Conservation (phyloP, 1,140 invertebrate genomes). For the Lepidostoma basale region DNA sequence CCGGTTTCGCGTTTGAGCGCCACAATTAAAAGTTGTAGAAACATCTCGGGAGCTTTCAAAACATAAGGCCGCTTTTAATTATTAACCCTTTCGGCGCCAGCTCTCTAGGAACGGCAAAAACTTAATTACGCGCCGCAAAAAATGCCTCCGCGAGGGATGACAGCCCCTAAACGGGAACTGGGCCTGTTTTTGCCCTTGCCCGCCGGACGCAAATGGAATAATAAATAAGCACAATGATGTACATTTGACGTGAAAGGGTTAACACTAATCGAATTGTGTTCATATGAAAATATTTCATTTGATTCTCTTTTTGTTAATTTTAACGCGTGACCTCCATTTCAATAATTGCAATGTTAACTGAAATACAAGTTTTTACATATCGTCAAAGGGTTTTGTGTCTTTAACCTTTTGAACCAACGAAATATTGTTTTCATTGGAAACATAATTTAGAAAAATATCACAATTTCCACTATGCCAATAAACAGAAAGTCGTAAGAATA, state of each 20-base stretch:
- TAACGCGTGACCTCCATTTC: too few relatives aligned
- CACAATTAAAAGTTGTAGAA: conserved; percentile 19
- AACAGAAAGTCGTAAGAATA: too few relatives aligned
- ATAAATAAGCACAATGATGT: background rate
- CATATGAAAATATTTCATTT: background rate
- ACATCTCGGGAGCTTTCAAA: conserved; percentile 2
- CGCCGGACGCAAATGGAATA: conserved; percentile 18
- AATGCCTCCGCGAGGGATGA: conserved; percentile 1
- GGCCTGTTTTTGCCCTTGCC: background rate
- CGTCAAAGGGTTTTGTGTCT: too few relatives aligned
- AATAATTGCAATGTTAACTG: too few relatives aligned
- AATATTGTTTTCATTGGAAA: too few relatives aligned
- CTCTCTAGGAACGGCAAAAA: conserved; percentile 1
- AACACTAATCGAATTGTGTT: background rate
- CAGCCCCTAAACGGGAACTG: background rate
- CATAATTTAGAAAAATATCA: too few relatives aligned
- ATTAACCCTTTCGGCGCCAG: conserved; percentile 19
- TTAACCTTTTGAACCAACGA: too few relatives aligned
- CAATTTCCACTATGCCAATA: too few relatives aligned
- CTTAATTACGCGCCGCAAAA: conserved; percentile 24
- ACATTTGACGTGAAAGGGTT: background rate
- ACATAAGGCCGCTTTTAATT: conserved; percentile 18
- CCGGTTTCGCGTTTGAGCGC: background rate
- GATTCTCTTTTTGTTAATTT: too few relatives aligned
- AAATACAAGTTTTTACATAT: too few relatives aligned